Base-by-base conservation (phyloP, 2,888 invertebrate species). In the Hyles lineata region DNA sequence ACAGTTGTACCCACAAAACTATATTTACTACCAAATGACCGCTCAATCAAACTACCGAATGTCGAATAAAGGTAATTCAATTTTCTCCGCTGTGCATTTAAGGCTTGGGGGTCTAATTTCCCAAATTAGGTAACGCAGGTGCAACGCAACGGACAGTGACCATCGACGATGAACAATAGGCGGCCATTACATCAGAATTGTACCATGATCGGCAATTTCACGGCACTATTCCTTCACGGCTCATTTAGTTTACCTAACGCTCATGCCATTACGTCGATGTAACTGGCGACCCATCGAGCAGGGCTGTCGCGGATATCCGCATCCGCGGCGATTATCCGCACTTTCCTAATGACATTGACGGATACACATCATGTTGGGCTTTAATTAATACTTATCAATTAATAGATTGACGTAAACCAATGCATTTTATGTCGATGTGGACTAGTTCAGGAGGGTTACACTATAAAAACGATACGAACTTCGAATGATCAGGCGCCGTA, bases 221-320 rank as follows among this genome's bases (percentile, higher is more conserved):
- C 86, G 83, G 87, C 80, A 61, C 32, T 58, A 58, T 72, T 84
- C 83, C 78, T 87, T 82, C 85, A 86, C 83, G 89, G 86, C 84
- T 90, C 88, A 88, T 90, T 90, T 85, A 78, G 81, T 86, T 86
- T 86, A 83, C 83, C 85, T 84, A 84, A 84, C 83, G 82, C 82
- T 88, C 88, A 88, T 87, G 77, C 78, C 76, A 77, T 86, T 85
- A 84, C 85, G 79, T 90, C 84, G 86, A 76, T 76, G 77, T 77
- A 80, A 78, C 50, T 60, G 15, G n/a, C 79, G 77, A 79, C 79
- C 75, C 73, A 73, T 15, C 23, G 21, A 8, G 62, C 62, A 72
- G 62, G 62, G 62, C 50, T 62, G 71, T 25, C 50, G 29, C 50
- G 71, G 61, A 71, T 61, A 52, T 52, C 62, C 62, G 62, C n/a